These are phyloP conservation scores for Prochilodus magdalenae DNA, from an alignment of 2,113 vertebrate genomes.

Conservation along the genomic window DNA sequence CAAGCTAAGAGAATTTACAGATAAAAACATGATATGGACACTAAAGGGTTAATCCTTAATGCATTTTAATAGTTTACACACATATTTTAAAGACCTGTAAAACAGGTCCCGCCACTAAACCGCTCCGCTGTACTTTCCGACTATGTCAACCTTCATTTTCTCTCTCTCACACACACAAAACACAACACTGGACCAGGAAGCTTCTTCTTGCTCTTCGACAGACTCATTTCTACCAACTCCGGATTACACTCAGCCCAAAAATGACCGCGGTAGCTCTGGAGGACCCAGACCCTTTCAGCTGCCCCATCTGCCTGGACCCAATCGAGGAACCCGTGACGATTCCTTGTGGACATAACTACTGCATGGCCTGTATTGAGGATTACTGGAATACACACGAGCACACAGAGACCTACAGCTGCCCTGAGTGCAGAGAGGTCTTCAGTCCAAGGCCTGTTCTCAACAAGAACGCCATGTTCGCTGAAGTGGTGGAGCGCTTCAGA, in stretches of 20 bases:
- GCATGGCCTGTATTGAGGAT: conserved; percentile 72
- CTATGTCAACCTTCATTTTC: neutral
- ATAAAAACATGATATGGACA: neutral
- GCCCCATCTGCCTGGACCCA: conserved; percentile 78
- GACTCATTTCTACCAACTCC: neutral
- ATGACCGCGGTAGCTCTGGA: conserved; percentile 36
- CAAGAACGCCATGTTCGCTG: conserved; percentile 80
- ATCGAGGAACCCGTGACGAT: conserved; percentile 79
- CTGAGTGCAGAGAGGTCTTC: conserved; percentile 79
- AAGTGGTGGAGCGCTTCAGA: conserved; percentile 76
- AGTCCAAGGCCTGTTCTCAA: conserved; percentile 74
- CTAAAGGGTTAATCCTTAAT: neutral
- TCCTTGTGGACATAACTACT: conserved; percentile 83
- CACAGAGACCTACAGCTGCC: conserved; percentile 69
- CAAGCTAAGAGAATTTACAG: no score
- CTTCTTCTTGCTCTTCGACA: neutral
- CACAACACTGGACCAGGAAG: conserved; percentile 11
- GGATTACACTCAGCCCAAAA: neutral
- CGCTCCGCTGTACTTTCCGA: conserved; percentile 9
- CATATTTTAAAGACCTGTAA: conserved; percentile 18
- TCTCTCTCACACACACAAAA: neutral
- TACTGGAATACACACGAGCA: conserved; percentile 68
- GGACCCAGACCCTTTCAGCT: conserved; percentile 68
- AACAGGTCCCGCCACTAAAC: conserved; percentile 26
- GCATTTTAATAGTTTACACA: neutral